phyloP scores from a whole-genome alignment of 2,797 vertebrate genomes.

The Tadarida brasiliensis region DNA sequence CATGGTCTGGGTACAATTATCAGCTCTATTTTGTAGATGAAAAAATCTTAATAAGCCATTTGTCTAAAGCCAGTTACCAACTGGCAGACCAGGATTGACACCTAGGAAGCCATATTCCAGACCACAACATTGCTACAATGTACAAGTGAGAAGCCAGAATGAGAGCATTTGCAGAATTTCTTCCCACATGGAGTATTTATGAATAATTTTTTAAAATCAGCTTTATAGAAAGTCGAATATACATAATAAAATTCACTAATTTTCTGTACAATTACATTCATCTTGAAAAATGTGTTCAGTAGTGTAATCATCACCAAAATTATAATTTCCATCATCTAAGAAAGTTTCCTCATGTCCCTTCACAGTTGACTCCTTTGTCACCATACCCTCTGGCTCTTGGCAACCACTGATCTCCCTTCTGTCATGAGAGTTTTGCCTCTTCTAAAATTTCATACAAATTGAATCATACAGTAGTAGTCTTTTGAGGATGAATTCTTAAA shows the following conservation, averaged over 20 bases:
- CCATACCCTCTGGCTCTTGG: background rate
- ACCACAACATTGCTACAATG: background rate
- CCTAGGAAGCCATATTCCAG: background rate
- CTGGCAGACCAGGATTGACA: background rate
- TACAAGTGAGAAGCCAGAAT: background rate
- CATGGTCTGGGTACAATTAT: background rate
- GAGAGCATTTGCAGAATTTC: background rate
- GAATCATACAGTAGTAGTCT: background rate
- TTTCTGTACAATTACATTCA: background rate
- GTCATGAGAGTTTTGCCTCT: background rate
- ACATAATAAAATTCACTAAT: background rate
- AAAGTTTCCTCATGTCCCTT: background rate
- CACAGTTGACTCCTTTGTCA: background rate
- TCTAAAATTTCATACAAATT: constrained; percentile 21
- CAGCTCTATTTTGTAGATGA: background rate
- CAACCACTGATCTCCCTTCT: background rate
- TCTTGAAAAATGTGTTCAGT: background rate
- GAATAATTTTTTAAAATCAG: constrained; percentile 9
- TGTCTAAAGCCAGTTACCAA: background rate
- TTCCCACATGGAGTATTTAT: background rate
- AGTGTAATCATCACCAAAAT: background rate
- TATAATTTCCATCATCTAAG: background rate
- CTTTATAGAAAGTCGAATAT: background rate
- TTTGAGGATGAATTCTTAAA: background rate
- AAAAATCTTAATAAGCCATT: background rate